Conservation (phyloP, 64 coral and sea anemone species). For the Actinia tenebrosa region DNA sequence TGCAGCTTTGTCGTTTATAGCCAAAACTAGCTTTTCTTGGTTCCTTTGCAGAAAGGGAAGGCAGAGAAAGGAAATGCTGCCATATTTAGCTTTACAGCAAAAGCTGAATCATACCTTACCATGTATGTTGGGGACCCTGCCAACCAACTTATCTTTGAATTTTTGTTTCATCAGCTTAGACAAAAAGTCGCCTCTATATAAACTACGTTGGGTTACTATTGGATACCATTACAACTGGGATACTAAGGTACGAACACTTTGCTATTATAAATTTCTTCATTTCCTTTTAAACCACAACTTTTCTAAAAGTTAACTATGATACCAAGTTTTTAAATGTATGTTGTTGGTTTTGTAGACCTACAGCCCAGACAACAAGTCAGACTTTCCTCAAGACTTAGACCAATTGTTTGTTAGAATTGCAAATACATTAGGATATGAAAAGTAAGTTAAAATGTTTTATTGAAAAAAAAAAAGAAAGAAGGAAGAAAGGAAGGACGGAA, state of each 20-base stretch:
- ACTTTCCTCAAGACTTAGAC: slow-evolving; percentile 45
- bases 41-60: no score
- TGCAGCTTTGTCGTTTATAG: no score
- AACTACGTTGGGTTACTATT: slow-evolving; percentile 63
- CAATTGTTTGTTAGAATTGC: slow-evolving; percentile 33
- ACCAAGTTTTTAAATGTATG: not conserved
- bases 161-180: not conserved
- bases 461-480: no score
- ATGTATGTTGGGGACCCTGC: not conserved
- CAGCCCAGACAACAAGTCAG: slow-evolving; percentile 18
- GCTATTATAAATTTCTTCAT: no score
- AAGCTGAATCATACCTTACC: not conserved
- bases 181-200: slow-evolving; percentile 41
- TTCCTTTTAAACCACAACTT: not conserved
- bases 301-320: not conserved
- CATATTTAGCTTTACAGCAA: no score
- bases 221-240: slow-evolving; percentile 77
- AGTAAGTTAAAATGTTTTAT: slow-evolving; percentile 8
- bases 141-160: not conserved
- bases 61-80: no score
- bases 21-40: no score
- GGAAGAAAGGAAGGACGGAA: no score
- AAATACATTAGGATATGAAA: slow-evolving; percentile 20
- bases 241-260: slow-evolving; percentile 26
- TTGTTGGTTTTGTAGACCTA: slow-evolving; percentile 31